Conservation (phyloP, 2,113 vertebrate species). For the Crotalus tigris region DNA sequence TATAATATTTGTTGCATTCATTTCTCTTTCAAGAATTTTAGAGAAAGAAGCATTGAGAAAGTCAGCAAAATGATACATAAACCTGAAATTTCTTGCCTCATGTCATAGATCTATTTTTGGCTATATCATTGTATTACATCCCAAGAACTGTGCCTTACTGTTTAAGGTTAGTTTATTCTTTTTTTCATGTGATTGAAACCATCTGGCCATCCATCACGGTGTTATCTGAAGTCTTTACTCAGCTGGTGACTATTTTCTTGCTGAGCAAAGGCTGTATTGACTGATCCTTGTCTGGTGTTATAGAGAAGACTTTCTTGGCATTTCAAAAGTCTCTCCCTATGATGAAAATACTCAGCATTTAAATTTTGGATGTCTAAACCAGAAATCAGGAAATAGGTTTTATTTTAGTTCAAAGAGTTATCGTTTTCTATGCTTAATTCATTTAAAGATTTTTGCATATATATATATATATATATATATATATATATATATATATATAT, state of each 20-base stretch:
- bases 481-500: too few relatives aligned
- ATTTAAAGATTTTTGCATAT: not conserved
- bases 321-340: slow-evolving; percentile 28
- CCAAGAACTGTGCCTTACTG: slow-evolving; percentile 27
- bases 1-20: not conserved
- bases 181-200: slow-evolving; percentile 34
- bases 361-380: not conserved
- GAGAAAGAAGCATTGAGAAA: not conserved
- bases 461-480: too few relatives aligned
- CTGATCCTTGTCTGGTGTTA: slow-evolving; percentile 29
- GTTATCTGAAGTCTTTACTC: slow-evolving; percentile 53
- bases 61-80: not conserved
- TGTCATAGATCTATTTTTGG: not conserved
- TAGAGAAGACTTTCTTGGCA: slow-evolving; percentile 28
- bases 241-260: slow-evolving; percentile 54
- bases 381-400: not conserved
- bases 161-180: slow-evolving; percentile 24
- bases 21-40: not conserved
- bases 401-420: not conserved
- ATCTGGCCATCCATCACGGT: slow-evolving; percentile 50
- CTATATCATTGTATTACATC: slow-evolving; percentile 18
- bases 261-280: slow-evolving; percentile 29
- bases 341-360: slow-evolving; percentile 12
- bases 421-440: not conserved
- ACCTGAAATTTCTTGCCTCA: not conserved